Percentiles rank a stretch among this genome's conserved stretches.
phyloP scores from a whole-genome alignment of 1,140 invertebrate species.

The Samia ricini region DNA sequence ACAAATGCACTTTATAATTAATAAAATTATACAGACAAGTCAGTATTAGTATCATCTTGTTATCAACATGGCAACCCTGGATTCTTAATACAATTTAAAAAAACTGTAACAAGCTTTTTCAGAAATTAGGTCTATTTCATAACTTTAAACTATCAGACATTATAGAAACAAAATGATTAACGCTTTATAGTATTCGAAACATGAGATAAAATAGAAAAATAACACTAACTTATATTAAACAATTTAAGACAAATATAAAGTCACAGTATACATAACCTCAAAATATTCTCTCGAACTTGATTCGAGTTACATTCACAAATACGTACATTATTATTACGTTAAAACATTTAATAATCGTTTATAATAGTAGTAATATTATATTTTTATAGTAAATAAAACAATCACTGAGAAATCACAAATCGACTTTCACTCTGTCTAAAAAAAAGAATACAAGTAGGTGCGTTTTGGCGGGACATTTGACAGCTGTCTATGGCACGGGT shows the following conservation, averaged over 20 bases:
- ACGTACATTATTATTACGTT: background rate
- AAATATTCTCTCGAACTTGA: slow-evolving; percentile 16
- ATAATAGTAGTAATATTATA: slow-evolving; percentile 23
- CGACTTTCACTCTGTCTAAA: slow-evolving; percentile 1
- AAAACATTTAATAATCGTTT: slow-evolving; percentile 1
- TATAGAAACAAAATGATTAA: background rate
- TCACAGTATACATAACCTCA: slow-evolving; percentile 14
- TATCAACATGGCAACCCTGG: slow-evolving; percentile 55
- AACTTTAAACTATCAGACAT: background rate
- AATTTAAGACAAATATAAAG: background rate
- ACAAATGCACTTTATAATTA: slow-evolving; percentile 61
- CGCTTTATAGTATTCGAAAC: background rate
- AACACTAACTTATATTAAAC: background rate
- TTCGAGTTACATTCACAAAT: slow-evolving; percentile 12
- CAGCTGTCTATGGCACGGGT: slow-evolving; percentile 61
- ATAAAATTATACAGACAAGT: slow-evolving; percentile 37
- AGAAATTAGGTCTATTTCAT: background rate
- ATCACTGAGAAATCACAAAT: slow-evolving; percentile 60
- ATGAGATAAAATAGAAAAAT: background rate
- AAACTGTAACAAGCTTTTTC: slow-evolving; percentile 11
- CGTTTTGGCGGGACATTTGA: slow-evolving; percentile 37
- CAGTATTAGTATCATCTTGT: slow-evolving; percentile 39
- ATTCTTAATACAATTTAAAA: slow-evolving; percentile 24
- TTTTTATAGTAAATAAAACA: slow-evolving; percentile 41
- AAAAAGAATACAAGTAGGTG: background rate